Base-by-base conservation (phyloP, 2,113 vertebrate genomes). In the Bungarus multicinctus region DNA sequence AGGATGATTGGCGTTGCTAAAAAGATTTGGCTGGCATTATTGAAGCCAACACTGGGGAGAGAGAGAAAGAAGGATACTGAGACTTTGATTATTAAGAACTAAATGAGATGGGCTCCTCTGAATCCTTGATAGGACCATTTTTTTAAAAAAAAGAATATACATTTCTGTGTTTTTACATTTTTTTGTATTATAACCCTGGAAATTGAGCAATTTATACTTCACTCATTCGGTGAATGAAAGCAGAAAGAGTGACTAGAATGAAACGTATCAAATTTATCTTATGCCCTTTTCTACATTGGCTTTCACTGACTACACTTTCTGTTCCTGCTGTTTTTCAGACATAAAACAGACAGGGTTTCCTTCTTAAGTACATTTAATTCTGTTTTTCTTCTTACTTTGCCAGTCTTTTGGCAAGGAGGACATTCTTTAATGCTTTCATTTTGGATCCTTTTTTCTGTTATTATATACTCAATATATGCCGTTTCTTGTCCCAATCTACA, bases 11-110 rank as follows among this genome's bases (percentile, higher is more conserved):
- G 91, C 58, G 30, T 8, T 58, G 54, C 0, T 3, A 58, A 94
- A 50, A 4, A 57, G 85, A 18, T 4, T 87, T 0, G 0, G 20
- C 69, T 55, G 81, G 3, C 64, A 89, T 81, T 89, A 93, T 69
- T 30, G 50, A 27, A 60, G 55, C 52, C 25, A 0, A 34, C 8
- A 90, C 2, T 43, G 57, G 52, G 52, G 30, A 20, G 0, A 27
- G 6, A 87, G 14, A 52, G 50, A 60, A 27, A 60, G 2, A 64
- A 27, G 11, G 30, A 34, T 53, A 45, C 20, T 2, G 20, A 64
- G 10, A n/a, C 1, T 18, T 34, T 50, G 30, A 53, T 12, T 12
- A 87, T 30, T 27, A 86, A 88, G 3, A 23, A n/a, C 7, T 25
- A 64, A 88, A 88, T 88, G 64, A 88, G 47, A 14, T 60, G 7